Evolutionary conservation across 2,113 vertebrate species (phyloP), one percentile per base, ranked within the genome.

Genomic region (Elgaria multicarinata): DNA sequence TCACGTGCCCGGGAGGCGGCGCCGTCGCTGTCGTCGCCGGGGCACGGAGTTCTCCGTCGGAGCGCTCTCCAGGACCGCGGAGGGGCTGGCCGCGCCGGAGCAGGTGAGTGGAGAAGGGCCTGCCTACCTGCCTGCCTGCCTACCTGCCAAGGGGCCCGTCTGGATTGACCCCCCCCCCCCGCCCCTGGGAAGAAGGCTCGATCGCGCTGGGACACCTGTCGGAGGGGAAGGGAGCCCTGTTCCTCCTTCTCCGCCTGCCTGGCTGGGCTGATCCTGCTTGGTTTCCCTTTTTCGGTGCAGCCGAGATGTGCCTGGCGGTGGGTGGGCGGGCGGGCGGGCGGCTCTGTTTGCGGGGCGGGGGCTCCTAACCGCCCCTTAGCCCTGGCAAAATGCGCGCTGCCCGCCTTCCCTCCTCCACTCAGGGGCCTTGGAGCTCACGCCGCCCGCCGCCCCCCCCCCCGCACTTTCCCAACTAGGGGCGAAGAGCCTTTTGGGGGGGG

Each of bases 1-100:
- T 90, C 89, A 90, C 85, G 62, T 87, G 85, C 18, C 55, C 10
- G 7, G 64, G 75, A 81, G 89, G 85, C 13, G 66, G 18, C 31
- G 46, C 20, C 4, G 62, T 36, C 20, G 39, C 18, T 24, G 42
- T 87, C n/a, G 62, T 50, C 31, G 42, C 39, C 62, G 77, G 83
- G 31, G 7, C 28, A 53, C 20, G 2, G 69, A 75, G 12, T 28
- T 79, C 87, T 64, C 53, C 28, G 39, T 26, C 76, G 33, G 22
- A 71, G 7, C 22, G 9, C 39, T 7, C 22, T 42, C 33, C 36
- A 14, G 6, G 76, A 44, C 6, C 74, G 31, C 58, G 71, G 58
- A 44, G 39, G 31, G 69, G 31, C 24, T 22, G 77, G 31, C 16
- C 3, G 58, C 9, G 64, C 71, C 42, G 8, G 24, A 64, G 24